A percentile compares a stretch with the other conserved stretches of the same genome.
Evolutionary conservation across 2,888 invertebrate genomes (phyloP).

Genomic region (Caenorhabditis afra): DNA sequence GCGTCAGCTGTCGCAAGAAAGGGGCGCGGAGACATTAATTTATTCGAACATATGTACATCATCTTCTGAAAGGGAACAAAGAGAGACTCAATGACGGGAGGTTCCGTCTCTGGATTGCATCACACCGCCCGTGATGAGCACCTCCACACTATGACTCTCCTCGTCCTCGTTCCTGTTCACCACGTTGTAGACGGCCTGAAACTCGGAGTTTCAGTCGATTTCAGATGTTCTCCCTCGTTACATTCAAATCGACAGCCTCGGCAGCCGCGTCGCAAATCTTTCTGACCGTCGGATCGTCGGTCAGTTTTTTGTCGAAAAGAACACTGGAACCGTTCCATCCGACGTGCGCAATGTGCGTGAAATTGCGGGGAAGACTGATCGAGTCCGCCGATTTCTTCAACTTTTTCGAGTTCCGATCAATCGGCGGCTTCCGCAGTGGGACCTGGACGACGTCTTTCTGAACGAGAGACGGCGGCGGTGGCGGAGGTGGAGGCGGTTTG

Average conservation of each 20-base stretch:
- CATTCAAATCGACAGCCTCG: constrained; percentile 64
- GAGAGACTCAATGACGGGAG: constrained; percentile 29
- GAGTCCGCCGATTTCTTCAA: constrained; percentile 51
- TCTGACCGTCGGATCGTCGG: constrained; percentile 58
- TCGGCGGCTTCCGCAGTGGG: constrained; percentile 64
- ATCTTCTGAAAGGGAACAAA: neutral
- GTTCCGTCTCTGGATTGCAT: constrained; percentile 61
- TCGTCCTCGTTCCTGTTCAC: constrained; percentile 65
- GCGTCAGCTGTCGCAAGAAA: constrained; percentile 7
- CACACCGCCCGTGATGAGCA: constrained; percentile 59
- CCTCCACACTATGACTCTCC: constrained; percentile 70
- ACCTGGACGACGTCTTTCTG: constrained; percentile 53
- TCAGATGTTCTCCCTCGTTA: constrained; percentile 8
- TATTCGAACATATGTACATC: constrained; percentile 23
- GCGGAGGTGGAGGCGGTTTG: constrained; percentile 50
- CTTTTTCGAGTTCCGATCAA: constrained; percentile 53
- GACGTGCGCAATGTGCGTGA: constrained; percentile 70
- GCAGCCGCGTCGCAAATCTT: constrained; percentile 66
- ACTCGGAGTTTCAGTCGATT: constrained; percentile 1
- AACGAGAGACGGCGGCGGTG: constrained; percentile 43
- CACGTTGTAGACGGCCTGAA: constrained; percentile 71
- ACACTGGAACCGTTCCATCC: constrained; percentile 69
- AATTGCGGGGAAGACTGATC: constrained; percentile 61
- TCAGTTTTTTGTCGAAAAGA: constrained; percentile 60
- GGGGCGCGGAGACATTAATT: constrained; percentile 15